Evolutionary conservation across 2,797 vertebrate genomes (phyloP), one percentile per base, ranked within the genome.

Genomic region (Anniella stebbinsi): DNA sequence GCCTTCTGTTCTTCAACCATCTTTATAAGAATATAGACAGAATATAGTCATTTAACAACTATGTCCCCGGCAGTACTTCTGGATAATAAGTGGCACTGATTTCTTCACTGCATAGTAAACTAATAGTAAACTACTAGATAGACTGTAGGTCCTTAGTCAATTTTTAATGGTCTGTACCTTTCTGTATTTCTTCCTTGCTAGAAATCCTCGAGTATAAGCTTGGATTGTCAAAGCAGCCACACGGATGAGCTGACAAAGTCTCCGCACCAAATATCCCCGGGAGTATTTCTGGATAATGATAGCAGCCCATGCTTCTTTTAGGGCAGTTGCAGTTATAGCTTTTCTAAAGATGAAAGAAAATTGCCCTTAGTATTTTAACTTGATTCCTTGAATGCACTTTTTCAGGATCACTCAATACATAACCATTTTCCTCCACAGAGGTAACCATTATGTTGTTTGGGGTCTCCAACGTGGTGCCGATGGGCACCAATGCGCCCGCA

Each of bases 1-100:
- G 98, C 99, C 95, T 99, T 99, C 80, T 98, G 98, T 72, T 99
- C 98, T 57, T 98, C 92, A 51, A 98, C 96, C 98, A 99, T 97
- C 99, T 99, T 93, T 5, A 63, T 92, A 94, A 94, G 1, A 94
- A 93, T 90, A 78, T 0, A 78, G 70, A 28, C 21, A n/a, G 48
- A 91, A 3, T 67, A 63, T 33, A 45, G 4, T 60, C 13, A 28
- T 73, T 86, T 73, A 72, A 0, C 4, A 69, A 91, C 45, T 82
- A 87, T 45, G 45, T 45, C 45, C 45, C 45, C 45, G 45, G 45
- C 45, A 45, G 45, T 45, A 45, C 45, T 45, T 45, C 45, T 45
- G 45, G 45, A 45, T 45, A 45, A 45, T 45, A 3, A 45, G 45
- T 45, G 45, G 13, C 12, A 45, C 63, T 77, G 17, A n/a, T 4